Base-by-base conservation (phyloP, 2,113 vertebrate genomes). In the Desmodus rotundus region DNA sequence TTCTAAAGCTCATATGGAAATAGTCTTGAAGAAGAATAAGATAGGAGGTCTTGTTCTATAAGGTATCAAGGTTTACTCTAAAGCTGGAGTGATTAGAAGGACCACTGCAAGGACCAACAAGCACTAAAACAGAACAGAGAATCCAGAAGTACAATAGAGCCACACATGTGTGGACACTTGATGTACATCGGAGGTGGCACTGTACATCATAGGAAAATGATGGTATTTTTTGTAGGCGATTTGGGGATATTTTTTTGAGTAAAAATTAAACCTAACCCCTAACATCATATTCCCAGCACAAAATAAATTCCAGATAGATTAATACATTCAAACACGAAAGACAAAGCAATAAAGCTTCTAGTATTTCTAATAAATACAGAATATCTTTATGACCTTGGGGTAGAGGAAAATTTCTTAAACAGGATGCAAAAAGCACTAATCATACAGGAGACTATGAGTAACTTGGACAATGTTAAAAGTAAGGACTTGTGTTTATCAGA, bases 1-100 rank as follows among this genome's bases (percentile, higher is more conserved):
- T 93, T 95, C 67, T 81, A 81, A 86, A 95, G 73, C 47, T 90
- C 50, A 36, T 82, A n/a, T 26, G 2, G 41, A 87, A 95, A 76
- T 82, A 43, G 33, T 67, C 22, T 87, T 68, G 11, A 77, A 45
- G 87, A 94, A 58, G 45, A 63, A 84, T 70, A 94, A 63, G 50
- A 47, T 38, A 19, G 65, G n/a, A 72, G 31, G 36, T 16, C n/a
- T 91, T 84, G 28, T 41, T 56, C 31, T 54, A 28, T 24, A 43
- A 24, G 47, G 80, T 70, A 36, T 80, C n/a, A 77, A 45, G 31
- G 63, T 94, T 63, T 87, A 67, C 58, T 36, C 11, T 45, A 78
- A 77, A 78, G 43, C 68, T 77, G 38, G 19, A 70, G 68, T 47
- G 54, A 91, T 81, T 76, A 54, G 38, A 70, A 77, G 56, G 43